Base-by-base conservation (phyloP, 2,888 invertebrate species). In the Hemithea aestivaria region DNA sequence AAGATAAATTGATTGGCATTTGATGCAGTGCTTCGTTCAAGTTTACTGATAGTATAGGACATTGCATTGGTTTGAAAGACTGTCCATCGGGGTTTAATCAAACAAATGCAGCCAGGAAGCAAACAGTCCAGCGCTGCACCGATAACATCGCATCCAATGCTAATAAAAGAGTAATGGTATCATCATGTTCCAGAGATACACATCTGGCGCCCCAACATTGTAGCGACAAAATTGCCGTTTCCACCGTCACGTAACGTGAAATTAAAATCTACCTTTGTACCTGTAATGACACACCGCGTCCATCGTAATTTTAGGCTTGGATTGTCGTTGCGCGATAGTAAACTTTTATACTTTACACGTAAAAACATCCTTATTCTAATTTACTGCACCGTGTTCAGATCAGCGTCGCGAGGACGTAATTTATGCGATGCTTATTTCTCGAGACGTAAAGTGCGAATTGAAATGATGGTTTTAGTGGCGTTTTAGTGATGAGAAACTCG, bases 141-240 rank as follows among this genome's bases (percentile, higher is more conserved):
- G 46, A 48, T 51, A 43, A 12, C 4, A 51, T 48, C 48, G 10
- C 40, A 40, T 30, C 43, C 45, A 48, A 53, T 51, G 32, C 35
- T 50, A 61, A 54, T 58, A 57, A 56, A 58, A 47, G 49, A 40
- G 48, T 56, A 56, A 66, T 58, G 26, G 40, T 53, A 52, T 55
- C 54, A 59, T 66, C 58, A 52, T 53, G 51, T 47, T 55, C 39
- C 57, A 53, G 46, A 51, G 58, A 63, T 63, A 32, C 27, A 20
- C 50, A 65, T 65, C 66, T 35, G 31, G 29, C 25, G 26, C 24
- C 32, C 41, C 45, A 50, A 58, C 60, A 62, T 53, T 64, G 59
- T 59, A 48, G 51, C 58, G 52, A 58, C 56, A 56, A 60, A 58
- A 60, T 60, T 58, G 50, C 53, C 47, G 43, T 46, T 48, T 46